Conservation (phyloP, 1,140 invertebrate species). For the Mya arenaria region DNA sequence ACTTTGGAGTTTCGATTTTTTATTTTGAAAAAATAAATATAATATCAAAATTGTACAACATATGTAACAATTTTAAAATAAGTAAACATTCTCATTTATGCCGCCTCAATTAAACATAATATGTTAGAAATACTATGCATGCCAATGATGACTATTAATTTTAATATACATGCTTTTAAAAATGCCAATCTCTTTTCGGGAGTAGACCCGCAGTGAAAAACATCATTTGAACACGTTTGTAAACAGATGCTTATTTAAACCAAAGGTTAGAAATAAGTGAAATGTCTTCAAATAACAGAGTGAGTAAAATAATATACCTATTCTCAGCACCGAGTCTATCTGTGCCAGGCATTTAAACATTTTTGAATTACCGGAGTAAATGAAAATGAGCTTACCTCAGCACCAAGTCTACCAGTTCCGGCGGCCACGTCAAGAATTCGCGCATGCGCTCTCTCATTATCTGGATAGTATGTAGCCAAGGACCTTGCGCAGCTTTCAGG, state of each 20-base stretch:
- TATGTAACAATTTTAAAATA: too few relatives aligned
- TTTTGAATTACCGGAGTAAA: neutral
- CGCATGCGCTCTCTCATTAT: neutral
- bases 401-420: conserved; percentile 47
- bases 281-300: neutral
- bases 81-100: too few relatives aligned
- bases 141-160: too few relatives aligned
- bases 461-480: neutral
- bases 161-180: too few relatives aligned
- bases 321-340: neutral
- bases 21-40: neutral
- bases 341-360: neutral
- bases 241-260: neutral
- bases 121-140: too few relatives aligned
- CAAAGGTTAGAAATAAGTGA: neutral
- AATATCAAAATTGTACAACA: neutral
- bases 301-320: neutral
- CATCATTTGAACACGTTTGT: neutral
- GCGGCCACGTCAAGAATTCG: conserved; percentile 58
- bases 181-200: too few relatives aligned
- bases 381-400: conserved; percentile 27
- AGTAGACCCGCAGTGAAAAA: neutral
- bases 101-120: too few relatives aligned
- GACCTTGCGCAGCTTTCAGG: neutral
- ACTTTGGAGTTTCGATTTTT: too few relatives aligned